These are phyloP conservation scores for Micromesistius poutassou DNA, from an alignment of 2,797 vertebrate genomes.

Conservation along the genomic window DNA sequence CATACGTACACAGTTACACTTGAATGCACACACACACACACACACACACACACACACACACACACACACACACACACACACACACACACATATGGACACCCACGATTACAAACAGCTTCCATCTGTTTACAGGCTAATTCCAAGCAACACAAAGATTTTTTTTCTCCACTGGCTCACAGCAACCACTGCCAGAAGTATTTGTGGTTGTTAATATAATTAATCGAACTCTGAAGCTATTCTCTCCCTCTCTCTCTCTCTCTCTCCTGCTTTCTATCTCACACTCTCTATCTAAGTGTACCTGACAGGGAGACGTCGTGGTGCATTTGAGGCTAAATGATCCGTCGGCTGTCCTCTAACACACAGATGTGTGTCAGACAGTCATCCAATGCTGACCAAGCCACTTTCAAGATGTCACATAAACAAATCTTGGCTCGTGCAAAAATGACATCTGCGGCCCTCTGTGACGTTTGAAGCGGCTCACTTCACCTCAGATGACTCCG, in stretches of 20 bases:
- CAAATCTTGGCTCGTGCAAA: background rate
- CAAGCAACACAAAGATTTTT: background rate
- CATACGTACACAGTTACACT: background rate
- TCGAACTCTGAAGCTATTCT: background rate
- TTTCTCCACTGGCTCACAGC: background rate
- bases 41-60: background rate
- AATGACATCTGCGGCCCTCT: background rate
- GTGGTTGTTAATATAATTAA: background rate
- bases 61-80: background rate
- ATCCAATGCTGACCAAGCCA: background rate
- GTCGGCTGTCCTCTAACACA: background rate
- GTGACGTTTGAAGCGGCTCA: background rate
- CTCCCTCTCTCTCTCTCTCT: background rate
- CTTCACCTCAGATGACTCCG: background rate
- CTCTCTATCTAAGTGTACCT: background rate
- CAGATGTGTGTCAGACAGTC: background rate
- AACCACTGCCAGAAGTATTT: background rate
- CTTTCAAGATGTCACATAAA: background rate
- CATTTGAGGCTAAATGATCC: background rate
- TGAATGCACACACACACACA: background rate
- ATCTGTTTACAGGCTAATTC: constrained; percentile 1
- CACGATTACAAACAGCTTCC: constrained; percentile 8
- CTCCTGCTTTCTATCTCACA: background rate
- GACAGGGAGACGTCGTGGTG: background rate
- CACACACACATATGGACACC: background rate